Evolutionary conservation across 2,888 invertebrate species (phyloP), one percentile per base, ranked within the genome.

Genomic region (Drosophila engyochracea): DNA sequence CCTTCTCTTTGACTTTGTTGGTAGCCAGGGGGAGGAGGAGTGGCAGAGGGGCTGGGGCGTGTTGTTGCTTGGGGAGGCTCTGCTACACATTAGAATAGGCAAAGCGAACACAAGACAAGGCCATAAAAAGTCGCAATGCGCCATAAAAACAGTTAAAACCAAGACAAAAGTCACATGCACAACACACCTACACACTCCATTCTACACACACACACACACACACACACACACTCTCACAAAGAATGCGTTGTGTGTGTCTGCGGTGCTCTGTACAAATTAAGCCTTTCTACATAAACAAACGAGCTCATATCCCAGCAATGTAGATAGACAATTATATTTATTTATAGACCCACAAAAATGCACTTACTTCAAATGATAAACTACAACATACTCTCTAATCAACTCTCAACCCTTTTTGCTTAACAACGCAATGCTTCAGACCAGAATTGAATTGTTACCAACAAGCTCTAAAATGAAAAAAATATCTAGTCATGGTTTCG

Each of bases 81-180:
- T 58, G 75, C 53, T 71, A 71, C 85, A 90, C 89, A 85, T 85
- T 90, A 89, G 89, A 85, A 85, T 85, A 85, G 90, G 90, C 90
- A 80, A 68, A 88, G 73, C 76, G 73, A 65, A 78, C 74, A 70
- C 71, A 85, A 85, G 85, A 91, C 91, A 86, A 84, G 91, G 88
- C 91, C 90, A 89, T 87, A 87, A 87, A 87, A 87, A 87, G 90
- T 82, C 91, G 87, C 87, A 87, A 80, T 87, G 87, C 87, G 91
- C 87, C 91, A 87, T 87, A 87, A 87, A 86, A 87, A 87, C 85
- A 91, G 90, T 91, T 91, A 91, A 91, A 87, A 81, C 63, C 88
- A 91, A 87, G 87, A 87, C 87, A 87, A 87, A 87, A 87, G 91
- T 87, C 71, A 74, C 64, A 58, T 54, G 54, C 47, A 53, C 69